These are phyloP conservation scores for Pimpla rufipes DNA, from an alignment of 2,888 invertebrate genomes.

Conservation along the genomic window DNA sequence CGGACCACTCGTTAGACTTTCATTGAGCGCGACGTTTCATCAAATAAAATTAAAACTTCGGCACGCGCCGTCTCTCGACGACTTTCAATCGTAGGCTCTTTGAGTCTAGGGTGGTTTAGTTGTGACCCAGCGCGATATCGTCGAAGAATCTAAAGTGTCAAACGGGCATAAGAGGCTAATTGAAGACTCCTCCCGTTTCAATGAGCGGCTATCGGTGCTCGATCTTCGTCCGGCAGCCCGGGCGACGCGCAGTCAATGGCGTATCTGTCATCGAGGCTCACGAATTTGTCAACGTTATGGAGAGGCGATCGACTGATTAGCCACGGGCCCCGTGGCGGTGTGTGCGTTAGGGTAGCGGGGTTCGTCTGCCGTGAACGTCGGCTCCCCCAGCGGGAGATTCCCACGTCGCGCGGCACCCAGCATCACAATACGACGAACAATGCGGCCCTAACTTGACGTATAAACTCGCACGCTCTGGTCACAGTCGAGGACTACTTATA, in stretches of 20 bases:
- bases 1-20: conserved; percentile 6
- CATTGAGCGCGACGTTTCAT: conserved; percentile 23
- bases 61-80: conserved; percentile 52
- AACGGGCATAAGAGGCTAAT: conserved; percentile 61
- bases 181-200: conserved; percentile 55
- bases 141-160: conserved; percentile 64
- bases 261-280: conserved; percentile 81
- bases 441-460: conserved; percentile 58
- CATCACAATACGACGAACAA: conserved; percentile 69
- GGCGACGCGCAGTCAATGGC: conserved; percentile 74
- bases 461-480: conserved; percentile 60
- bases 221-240: conserved; percentile 56
- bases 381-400: conserved; percentile 76
- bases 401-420: conserved; percentile 79
- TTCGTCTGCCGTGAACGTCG: conserved; percentile 29
- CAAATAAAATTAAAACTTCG: conserved; percentile 39
- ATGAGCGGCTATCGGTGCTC: conserved; percentile 50
- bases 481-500: conserved; percentile 52
- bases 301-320: conserved; percentile 81
- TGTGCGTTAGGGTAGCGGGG: not conserved
- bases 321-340: conserved; percentile 74
- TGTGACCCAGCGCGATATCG: conserved; percentile 41
- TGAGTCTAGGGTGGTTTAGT: conserved; percentile 27
- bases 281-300: conserved; percentile 82
- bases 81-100: conserved; percentile 12